phyloP scores from a whole-genome alignment of 2,113 vertebrate species.

The Paramisgurnus dabryanus region DNA sequence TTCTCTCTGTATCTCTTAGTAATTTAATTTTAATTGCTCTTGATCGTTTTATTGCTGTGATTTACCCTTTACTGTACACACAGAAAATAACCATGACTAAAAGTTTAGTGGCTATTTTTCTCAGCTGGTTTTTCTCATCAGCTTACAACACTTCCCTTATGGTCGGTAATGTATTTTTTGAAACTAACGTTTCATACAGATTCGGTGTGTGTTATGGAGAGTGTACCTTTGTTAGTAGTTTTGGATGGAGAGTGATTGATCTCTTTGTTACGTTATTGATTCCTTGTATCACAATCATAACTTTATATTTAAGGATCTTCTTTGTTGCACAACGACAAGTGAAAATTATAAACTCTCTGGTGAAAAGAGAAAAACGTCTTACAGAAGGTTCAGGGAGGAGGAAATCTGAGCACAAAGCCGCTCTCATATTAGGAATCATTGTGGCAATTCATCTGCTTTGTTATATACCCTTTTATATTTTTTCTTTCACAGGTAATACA shows the following conservation, averaged over 20 bases:
- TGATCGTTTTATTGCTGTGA: too few species aligned
- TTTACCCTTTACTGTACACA: too few species aligned
- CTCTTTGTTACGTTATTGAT: background rate
- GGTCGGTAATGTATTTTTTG: too few species aligned
- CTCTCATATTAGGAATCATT: background rate
- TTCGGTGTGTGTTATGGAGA: background rate
- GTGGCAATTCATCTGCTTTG: background rate
- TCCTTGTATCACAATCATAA: conserved; percentile 4
- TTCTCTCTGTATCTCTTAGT: too few species aligned
- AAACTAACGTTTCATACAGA: too few species aligned
- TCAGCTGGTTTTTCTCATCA: conserved; percentile 14
- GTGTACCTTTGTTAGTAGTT: background rate
- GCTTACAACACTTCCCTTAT: background rate
- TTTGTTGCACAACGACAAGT: conserved; percentile 3
- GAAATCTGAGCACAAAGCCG: conserved; percentile 4
- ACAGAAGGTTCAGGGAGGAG: background rate
- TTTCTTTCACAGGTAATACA: background rate
- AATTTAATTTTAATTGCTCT: too few species aligned
- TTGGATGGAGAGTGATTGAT: background rate
- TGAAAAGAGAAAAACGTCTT: background rate
- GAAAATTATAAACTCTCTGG: background rate
- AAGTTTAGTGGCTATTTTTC: too few species aligned
- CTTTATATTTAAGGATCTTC: conserved; percentile 13
- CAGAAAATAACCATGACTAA: too few species aligned
- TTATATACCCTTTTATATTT: background rate